Conservation (phyloP, 1,140 invertebrate species). For the Adoxophyes honmai region DNA sequence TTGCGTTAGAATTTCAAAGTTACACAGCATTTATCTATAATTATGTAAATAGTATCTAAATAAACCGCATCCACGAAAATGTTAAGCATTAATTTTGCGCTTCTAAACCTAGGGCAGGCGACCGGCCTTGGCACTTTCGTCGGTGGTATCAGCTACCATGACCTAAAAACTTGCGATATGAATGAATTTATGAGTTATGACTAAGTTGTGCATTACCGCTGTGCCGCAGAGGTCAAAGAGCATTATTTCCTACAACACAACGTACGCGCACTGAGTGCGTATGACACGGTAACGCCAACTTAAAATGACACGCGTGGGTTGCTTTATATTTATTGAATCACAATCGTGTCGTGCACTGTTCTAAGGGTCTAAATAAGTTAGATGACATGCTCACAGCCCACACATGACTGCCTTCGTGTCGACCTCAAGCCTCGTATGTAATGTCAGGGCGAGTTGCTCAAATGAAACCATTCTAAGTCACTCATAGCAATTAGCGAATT, state of each 20-base stretch:
- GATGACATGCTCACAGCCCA: slow-evolving; percentile 3
- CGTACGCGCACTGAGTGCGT: neutral
- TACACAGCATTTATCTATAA: neutral
- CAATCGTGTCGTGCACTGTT: too few species aligned
- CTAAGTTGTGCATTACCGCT: neutral
- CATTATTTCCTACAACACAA: neutral
- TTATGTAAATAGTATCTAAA: slow-evolving; percentile 9
- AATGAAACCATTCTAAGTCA: slow-evolving; percentile 22
- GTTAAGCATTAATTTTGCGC: neutral
- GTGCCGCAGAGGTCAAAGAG: slow-evolving; percentile 8
- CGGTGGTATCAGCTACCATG: slow-evolving; percentile 4
- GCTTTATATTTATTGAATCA: too few species aligned
- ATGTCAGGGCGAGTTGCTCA: slow-evolving; percentile 51
- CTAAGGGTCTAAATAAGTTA: neutral
- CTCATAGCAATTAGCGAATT: slow-evolving; percentile 20
- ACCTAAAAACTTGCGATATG: slow-evolving; percentile 4
- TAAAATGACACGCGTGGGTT: neutral
- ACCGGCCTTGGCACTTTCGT: slow-evolving; percentile 8
- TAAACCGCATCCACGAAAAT: slow-evolving; percentile 10
- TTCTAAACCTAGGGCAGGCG: slow-evolving; percentile 8
- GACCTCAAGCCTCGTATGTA: slow-evolving; percentile 43
- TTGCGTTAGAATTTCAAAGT: neutral
- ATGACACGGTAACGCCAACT: neutral
- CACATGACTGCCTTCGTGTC: slow-evolving; percentile 32
- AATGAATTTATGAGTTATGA: slow-evolving; percentile 10